Evolutionary conservation across 2,113 vertebrate genomes (phyloP).

Genomic region (Synchiropus splendidus): DNA sequence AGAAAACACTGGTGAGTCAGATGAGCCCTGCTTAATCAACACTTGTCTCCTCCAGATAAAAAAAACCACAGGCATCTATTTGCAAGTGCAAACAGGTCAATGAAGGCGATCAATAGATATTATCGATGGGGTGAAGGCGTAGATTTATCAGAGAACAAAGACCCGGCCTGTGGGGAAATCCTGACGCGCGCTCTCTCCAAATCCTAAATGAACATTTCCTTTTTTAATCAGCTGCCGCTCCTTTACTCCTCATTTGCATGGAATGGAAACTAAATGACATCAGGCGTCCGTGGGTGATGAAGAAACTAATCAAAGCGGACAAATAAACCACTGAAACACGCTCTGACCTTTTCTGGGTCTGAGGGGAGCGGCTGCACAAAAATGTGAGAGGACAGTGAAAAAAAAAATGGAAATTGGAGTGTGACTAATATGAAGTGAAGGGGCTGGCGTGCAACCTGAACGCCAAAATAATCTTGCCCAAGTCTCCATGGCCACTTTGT

Average conservation of each 20-base stretch:
- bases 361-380: constrained; percentile 29
- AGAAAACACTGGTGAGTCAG: too few species aligned
- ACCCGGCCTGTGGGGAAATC: constrained; percentile 26
- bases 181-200: constrained; percentile 28
- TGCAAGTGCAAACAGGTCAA: constrained; percentile 37
- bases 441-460: constrained; percentile 49
- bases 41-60: constrained; percentile 6
- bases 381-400: constrained; percentile 36
- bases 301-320: constrained; percentile 43
- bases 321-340: constrained; percentile 49
- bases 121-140: constrained; percentile 32
- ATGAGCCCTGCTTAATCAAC: too few species aligned
- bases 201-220: constrained; percentile 35
- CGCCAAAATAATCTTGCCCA: constrained; percentile 45
- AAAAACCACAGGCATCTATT: constrained; percentile 30
- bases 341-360: constrained; percentile 38
- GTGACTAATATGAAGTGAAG: constrained; percentile 53
- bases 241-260: constrained; percentile 25
- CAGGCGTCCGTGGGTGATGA: constrained; percentile 28
- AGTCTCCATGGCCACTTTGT: constrained; percentile 48
- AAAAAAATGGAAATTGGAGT: constrained; percentile 38
- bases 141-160: constrained; percentile 36
- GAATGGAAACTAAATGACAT: constrained; percentile 27
- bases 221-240: constrained; percentile 14
- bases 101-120: constrained; percentile 47